These are phyloP conservation scores for Antigone vipio DNA, from an alignment of 2,113 vertebrate species.

Conservation along the genomic window DNA sequence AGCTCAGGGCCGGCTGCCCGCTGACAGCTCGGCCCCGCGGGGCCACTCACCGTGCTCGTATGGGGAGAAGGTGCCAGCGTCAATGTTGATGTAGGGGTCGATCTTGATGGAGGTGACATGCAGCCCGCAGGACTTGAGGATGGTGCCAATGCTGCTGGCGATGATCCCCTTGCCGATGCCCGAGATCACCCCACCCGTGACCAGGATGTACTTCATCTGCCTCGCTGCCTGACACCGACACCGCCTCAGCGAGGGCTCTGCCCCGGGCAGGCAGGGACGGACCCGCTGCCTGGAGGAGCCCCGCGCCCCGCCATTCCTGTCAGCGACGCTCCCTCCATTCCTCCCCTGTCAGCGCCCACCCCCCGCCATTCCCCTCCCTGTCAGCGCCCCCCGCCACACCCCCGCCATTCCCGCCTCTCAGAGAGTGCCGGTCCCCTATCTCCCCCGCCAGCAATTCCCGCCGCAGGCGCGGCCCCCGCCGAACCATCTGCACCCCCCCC, in stretches of 20 bases:
- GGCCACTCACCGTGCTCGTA: slow-evolving; percentile 89
- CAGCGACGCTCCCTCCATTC: too few species aligned
- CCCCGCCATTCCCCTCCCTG: too few species aligned
- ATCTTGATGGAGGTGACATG: slow-evolving; percentile 96
- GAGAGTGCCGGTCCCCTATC: too few species aligned
- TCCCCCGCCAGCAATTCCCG: background rate
- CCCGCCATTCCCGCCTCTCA: too few species aligned
- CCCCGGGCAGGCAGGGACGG: too few species aligned
- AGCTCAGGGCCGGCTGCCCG: background rate
- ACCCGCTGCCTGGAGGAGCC: background rate
- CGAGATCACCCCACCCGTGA: slow-evolving; percentile 97
- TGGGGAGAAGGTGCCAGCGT: slow-evolving; percentile 94
- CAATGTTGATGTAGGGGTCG: slow-evolving; percentile 97
- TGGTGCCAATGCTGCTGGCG: slow-evolving; percentile 95
- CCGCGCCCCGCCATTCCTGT: background rate
- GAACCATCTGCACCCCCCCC: too few species aligned
- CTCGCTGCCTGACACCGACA: slow-evolving; percentile 7
- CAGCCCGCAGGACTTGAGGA: slow-evolving; percentile 93
- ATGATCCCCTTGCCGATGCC: slow-evolving; percentile 98
- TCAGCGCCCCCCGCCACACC: too few species aligned
- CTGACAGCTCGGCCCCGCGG: background rate
- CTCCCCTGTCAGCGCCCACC: background rate
- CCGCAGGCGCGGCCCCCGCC: background rate
- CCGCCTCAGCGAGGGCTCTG: background rate
- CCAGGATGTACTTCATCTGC: slow-evolving; percentile 96